Conservation (phyloP, 92 coral and sea anemone genomes). For the Actinostola sp. region DNA sequence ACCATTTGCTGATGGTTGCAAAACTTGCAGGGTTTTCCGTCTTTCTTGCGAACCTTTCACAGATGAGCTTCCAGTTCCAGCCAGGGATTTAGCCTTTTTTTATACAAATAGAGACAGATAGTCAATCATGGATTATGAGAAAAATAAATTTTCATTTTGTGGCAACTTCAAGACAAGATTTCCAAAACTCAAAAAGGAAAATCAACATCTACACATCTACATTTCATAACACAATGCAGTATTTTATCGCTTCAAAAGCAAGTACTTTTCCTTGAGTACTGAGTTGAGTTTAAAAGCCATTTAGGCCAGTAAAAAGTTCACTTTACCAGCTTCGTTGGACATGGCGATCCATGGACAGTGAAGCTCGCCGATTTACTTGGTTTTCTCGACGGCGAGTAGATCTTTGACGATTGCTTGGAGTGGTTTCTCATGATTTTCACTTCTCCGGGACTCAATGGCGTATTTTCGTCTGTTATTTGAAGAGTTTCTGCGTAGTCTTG, state of each 20-base stretch:
- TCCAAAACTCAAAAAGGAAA: too few relatives aligned
- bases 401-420: conserved; percentile 66
- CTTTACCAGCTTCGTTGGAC: conserved; percentile 28
- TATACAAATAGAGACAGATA: not conserved
- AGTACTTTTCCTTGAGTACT: too few relatives aligned
- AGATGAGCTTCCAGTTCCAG: conserved; percentile 32
- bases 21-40: conserved; percentile 88
- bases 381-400: conserved; percentile 76
- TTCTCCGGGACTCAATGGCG: conserved; percentile 74
- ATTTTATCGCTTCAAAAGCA: too few relatives aligned
- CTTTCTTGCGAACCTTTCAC: conserved; percentile 58
- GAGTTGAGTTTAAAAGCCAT: too few relatives aligned
- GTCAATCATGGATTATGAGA: not conserved
- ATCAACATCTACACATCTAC: too few relatives aligned
- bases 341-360: conserved; percentile 57
- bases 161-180: too few relatives aligned
- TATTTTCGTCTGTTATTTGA: conserved; percentile 53
- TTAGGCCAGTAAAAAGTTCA: not conserved
- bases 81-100: too few relatives aligned
- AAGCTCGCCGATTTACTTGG: conserved; percentile 67
- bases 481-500: conserved; percentile 19
- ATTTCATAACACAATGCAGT: not conserved
- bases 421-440: conserved; percentile 85
- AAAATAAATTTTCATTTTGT: too few relatives aligned
- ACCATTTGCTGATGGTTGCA: conserved; percentile 88